Evolutionary conservation across 1,140 invertebrate species (phyloP).

Genomic region (Drosophila kikkawai): DNA sequence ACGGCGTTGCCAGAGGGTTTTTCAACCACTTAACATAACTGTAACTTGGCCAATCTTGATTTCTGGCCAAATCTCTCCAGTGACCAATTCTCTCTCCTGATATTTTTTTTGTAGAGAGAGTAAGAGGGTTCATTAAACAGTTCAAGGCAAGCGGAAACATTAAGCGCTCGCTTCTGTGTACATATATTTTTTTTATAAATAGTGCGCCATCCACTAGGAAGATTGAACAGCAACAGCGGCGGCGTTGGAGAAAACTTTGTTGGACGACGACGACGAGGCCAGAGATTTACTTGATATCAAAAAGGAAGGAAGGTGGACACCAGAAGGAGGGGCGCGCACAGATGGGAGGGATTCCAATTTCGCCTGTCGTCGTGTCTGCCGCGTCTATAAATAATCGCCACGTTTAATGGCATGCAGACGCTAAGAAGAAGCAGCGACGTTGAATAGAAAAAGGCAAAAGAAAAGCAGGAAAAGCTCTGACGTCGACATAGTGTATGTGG

Average conservation of each 20-base stretch:
- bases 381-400: constrained; percentile 75
- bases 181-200: constrained; percentile 62
- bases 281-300: constrained; percentile 61
- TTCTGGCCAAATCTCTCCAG: constrained; percentile 3
- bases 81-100: background rate
- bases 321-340: background rate
- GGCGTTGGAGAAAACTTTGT: constrained; percentile 48
- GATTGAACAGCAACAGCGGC: constrained; percentile 24
- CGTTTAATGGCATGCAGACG: constrained; percentile 81
- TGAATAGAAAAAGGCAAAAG: constrained; percentile 21
- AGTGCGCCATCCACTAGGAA: constrained; percentile 43
- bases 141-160: constrained; percentile 81
- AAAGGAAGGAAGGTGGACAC: constrained; percentile 23
- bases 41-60: background rate
- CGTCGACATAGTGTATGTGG: constrained; percentile 35
- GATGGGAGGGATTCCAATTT: constrained; percentile 18
- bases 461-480: constrained; percentile 47
- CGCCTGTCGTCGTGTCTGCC: constrained; percentile 58
- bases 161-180: constrained; percentile 40
- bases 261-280: constrained; percentile 14
- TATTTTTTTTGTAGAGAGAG: constrained; percentile 4
- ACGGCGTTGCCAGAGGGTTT: constrained; percentile 18
- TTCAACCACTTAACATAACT: background rate
- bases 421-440: constrained; percentile 71
- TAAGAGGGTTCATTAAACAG: constrained; percentile 71